These are phyloP conservation scores for Archilochus colubris DNA, from an alignment of 2,113 vertebrate species.

Conservation along the genomic window DNA sequence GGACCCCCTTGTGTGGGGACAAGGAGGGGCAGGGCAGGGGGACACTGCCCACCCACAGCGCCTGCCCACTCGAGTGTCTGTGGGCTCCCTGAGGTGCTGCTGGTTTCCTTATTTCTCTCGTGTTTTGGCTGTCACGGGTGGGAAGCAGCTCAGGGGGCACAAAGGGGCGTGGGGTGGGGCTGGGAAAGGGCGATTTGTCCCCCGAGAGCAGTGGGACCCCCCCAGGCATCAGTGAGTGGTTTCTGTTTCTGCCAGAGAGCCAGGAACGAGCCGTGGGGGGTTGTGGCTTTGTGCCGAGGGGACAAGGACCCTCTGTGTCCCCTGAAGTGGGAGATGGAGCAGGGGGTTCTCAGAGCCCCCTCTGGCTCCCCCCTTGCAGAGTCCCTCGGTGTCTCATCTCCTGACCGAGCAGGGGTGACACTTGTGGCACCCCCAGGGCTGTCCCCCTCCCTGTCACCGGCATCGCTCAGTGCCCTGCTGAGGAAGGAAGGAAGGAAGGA, in stretches of 20 bases:
- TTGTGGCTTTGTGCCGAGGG: background rate
- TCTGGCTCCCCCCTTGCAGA: background rate
- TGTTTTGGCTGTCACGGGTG: accelerated
- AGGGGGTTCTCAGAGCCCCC: background rate
- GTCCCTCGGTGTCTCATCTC: accelerated
- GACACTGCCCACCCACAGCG: background rate
- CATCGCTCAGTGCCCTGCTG: background rate
- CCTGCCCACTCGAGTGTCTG: accelerated
- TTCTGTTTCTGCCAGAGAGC: background rate
- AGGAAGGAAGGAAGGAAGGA: slow-evolving; percentile 65
- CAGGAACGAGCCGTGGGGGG: background rate
- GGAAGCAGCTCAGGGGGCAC: background rate
- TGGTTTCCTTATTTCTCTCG: background rate
- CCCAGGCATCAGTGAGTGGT: accelerated
- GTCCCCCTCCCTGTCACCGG: background rate
- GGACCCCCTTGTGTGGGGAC: background rate
- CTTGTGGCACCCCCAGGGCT: background rate
- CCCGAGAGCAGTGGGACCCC: background rate
- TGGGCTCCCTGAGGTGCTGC: background rate
- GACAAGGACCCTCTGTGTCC: accelerated
- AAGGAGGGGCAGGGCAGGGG: background rate
- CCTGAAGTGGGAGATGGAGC: background rate
- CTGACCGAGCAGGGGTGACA: background rate
- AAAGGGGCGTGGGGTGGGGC: background rate
- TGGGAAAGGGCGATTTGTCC: background rate